Base-by-base conservation (phyloP, 2,113 vertebrate species). In the Ascaphus truei region DNA sequence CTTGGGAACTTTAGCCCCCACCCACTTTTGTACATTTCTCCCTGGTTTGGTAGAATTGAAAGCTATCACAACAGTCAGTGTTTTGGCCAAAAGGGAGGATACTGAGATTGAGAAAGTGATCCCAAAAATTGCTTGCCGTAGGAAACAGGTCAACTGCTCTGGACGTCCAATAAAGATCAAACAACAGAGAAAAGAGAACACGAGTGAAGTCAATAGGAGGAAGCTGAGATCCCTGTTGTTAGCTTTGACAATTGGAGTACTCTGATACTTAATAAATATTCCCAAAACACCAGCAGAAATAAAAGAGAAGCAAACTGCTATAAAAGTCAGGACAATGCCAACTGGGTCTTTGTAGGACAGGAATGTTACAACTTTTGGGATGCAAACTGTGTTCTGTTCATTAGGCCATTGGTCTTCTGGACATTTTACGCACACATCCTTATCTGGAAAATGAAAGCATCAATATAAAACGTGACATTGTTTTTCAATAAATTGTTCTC, bases 41-140 rank as follows among this genome's bases (percentile, higher is more conserved):
- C 72, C 65, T 20, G 74, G 64, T 50, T 30, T 69, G 29, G 43
- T 48, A 11, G 47, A 47, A 33, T 76, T 73, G 27, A 74, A 74
- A 1, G 59, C 68, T 15, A 62, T 45, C 1, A 74, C 57, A 23
- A 74, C 72, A 55, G 56, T 61, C 5, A 73, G 23, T 15, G 72
- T 76, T 73, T 76, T 76, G 15, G 58, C 74, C 22, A 74, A n/a
- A 43, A 76, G 48, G 15, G 53, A 74, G 20, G 74, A 74, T n/a
- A 76, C 26, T 3, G 72, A 76, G 16, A 29, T 34, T 2, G 43
- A 59, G 27, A 68, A 62, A 10, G 65, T 69, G 8, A 69, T 51
- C 20, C 66, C 66, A 39, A 69, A 69, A 51, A 69, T 51, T 3
- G 66, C n/a, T 69, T 69, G 56, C 7, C 56, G 22, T 13, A 39